Base-by-base conservation (phyloP, 2,113 vertebrate species). In the Lophotis ruficrista region DNA sequence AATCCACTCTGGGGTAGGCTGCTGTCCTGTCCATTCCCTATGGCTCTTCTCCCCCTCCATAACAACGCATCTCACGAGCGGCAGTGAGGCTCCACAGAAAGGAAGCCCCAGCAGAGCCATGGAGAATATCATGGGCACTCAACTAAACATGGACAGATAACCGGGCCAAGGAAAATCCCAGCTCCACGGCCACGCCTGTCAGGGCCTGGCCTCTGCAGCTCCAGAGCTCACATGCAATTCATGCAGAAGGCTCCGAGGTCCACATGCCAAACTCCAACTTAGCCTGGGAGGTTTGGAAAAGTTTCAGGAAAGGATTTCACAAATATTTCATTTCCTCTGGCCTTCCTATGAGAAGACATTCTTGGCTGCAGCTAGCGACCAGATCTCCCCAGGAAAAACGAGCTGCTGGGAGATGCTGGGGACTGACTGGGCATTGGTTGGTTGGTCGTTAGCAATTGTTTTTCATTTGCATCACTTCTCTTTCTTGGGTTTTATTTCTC, bases 301-400 rank as follows among this genome's bases (percentile, higher is more conserved):
- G 96, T 87, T 81, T 93, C 86, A 48, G 95, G 95, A 96, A 68
- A 95, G 95, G 94, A 94, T 87, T 94, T 94, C 83, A 93, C 62
- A 58, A 54, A 38, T 86, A 94, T 95, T 96, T 96, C 92, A 96
- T 96, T 96, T 95, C 95, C 96, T 96, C 85, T 62, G 82, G 73
- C 56, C 30, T 87, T 89, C 86, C 31, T 75, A 30, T 64, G 60
- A 79, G 79, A 80, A 91, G 66, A 76, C 56, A 80, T 61, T 87
- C 41, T 45, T 45, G 70, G 28, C 70, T 85, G 82, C 66, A 77
- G 57, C 54, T 33, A 72, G 16, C 54, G 58, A 62, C 35, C 66
- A 62, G 71, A 73, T 65, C 51, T 86, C 25, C 19, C 71, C 30
- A 72, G 72, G 45, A 37, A 47, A 69, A 93, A 69, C 12, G 56